Percentiles rank a stretch among this genome's conserved stretches.
These are phyloP conservation scores for Eleutherodactylus coqui DNA, from an alignment of 2,797 vertebrate genomes.

Conservation along the genomic window DNA sequence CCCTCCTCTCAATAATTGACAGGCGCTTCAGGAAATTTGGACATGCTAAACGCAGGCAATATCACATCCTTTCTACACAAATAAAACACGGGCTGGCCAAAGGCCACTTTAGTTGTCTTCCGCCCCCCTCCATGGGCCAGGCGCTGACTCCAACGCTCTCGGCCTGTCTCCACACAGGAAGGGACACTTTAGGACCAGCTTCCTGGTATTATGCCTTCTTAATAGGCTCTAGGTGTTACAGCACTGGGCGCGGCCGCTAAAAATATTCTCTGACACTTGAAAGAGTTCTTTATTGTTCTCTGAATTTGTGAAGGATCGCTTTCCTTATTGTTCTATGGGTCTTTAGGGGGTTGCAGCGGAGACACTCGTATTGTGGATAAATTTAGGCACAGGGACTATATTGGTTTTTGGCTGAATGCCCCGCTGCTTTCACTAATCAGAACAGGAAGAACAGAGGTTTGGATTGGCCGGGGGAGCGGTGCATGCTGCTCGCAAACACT, in stretches of 20 bases:
- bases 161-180: conserved; percentile 79
- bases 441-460: conserved; percentile 74
- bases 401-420: conserved; percentile 75
- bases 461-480: conserved; percentile 42
- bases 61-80: conserved; percentile 67
- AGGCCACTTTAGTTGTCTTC: conserved; percentile 65
- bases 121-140: conserved; percentile 61
- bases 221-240: conserved; percentile 81
- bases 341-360: conserved; percentile 78
- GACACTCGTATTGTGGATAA: conserved; percentile 81
- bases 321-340: conserved; percentile 69
- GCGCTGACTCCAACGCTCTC: conserved; percentile 72
- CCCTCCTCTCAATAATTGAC: conserved; percentile 56
- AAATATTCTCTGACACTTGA: conserved; percentile 84
- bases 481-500: conserved; percentile 55
- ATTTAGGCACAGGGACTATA: conserved; percentile 82
- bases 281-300: conserved; percentile 84
- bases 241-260: conserved; percentile 81
- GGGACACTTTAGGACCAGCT: conserved; percentile 76
- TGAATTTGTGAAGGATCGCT: conserved; percentile 82
- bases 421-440: conserved; percentile 81
- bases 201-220: conserved; percentile 84
- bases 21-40: conserved; percentile 62
- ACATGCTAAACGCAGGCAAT: conserved; percentile 64
- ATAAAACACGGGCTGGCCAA: conserved; percentile 65